These are phyloP conservation scores for Aplidium turbinatum DNA, from an alignment of 23 tunicate species.

Conservation along the genomic window DNA sequence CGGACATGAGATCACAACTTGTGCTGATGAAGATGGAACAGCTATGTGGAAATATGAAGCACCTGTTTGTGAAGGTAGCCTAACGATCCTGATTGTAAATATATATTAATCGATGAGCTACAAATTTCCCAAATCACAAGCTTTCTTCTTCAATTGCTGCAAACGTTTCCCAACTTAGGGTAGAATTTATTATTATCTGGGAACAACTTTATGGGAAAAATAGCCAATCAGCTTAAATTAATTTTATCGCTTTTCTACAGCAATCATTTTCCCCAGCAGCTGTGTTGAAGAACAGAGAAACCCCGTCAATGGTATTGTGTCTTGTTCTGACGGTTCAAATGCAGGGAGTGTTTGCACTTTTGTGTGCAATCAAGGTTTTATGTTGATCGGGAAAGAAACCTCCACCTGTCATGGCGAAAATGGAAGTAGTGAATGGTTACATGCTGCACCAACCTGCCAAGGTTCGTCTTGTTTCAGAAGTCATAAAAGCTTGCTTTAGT, in stretches of 20 bases:
- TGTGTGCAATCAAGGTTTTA: background rate
- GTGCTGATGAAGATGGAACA: background rate
- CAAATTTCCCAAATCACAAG: no score
- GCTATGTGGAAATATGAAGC: no score
- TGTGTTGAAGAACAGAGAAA: background rate
- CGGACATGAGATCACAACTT: background rate
- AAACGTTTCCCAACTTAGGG: no score
- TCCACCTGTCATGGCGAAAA: background rate
- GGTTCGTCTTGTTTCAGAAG: background rate
- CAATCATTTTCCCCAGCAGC: no score
- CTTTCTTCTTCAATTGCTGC: no score
- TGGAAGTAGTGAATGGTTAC: background rate
- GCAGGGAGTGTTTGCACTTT: slow-evolving; percentile 5
- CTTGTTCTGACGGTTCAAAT: background rate
- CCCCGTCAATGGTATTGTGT: slow-evolving; percentile 8
- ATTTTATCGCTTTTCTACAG: no score
- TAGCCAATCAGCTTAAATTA: no score
- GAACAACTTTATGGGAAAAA: no score
- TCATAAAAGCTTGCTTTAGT: background rate
- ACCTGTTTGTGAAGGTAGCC: no score
- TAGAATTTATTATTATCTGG: no score
- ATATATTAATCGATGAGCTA: no score
- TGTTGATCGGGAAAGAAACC: background rate
- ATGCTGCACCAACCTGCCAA: slow-evolving; percentile 12
- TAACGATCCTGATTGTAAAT: no score